Evolutionary conservation across 2,888 invertebrate species (phyloP).

Genomic region (Caenorhabditis auriculariae): DNA sequence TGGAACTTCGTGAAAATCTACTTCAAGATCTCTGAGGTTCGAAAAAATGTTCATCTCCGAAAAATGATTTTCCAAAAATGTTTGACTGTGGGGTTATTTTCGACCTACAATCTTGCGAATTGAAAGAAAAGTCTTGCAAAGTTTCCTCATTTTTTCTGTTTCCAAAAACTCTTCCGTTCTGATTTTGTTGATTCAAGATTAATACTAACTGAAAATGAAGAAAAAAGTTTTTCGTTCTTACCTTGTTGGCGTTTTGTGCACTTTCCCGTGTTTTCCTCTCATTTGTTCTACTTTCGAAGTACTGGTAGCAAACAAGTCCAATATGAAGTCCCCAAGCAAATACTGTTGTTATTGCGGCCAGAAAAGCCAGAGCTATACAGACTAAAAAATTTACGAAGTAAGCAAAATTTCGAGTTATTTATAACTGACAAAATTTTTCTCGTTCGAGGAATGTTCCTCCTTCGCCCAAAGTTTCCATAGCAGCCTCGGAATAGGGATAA

Average conservation of each 20-base stretch:
- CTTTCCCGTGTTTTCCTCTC: slow-evolving; percentile 13
- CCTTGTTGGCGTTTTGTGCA: slow-evolving; percentile 6
- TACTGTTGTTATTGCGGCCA: slow-evolving; percentile 21
- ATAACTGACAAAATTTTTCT: slow-evolving; percentile 16
- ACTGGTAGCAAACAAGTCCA: slow-evolving; percentile 22
- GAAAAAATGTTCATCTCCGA: no score
- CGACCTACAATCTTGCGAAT: no score
- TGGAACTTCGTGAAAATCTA: not conserved
- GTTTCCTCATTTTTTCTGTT: no score
- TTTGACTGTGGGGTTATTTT: no score
- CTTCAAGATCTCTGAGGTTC: no score
- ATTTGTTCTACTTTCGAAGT: slow-evolving; percentile 27
- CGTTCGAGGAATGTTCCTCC: slow-evolving; percentile 7
- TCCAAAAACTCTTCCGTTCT: no score
- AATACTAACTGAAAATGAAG: not conserved
- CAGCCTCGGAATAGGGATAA: slow-evolving; percentile 22
- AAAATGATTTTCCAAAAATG: no score
- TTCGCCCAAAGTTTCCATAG: slow-evolving; percentile 12
- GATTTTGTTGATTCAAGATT: no score
- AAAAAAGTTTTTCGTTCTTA: no score
- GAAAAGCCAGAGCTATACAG: slow-evolving; percentile 18
- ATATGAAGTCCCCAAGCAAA: slow-evolving; percentile 29
- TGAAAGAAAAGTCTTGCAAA: no score
- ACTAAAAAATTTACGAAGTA: slow-evolving; percentile 10
- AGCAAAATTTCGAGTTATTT: not conserved